Evolutionary conservation across 1,140 invertebrate species (phyloP).

Genomic region (Phthorimaea operculella): DNA sequence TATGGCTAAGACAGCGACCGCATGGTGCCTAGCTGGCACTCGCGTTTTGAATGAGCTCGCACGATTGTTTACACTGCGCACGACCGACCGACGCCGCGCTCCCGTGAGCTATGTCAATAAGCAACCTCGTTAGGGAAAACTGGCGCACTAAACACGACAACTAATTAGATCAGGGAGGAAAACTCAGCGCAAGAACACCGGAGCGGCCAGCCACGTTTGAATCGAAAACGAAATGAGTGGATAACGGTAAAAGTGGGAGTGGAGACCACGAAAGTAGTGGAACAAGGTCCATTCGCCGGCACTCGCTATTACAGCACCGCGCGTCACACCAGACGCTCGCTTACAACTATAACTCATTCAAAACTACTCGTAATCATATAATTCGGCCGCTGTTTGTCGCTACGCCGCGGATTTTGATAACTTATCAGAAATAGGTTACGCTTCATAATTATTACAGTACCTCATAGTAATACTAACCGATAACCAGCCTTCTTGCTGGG

Average conservation of each 20-base stretch:
- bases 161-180: slow-evolving; percentile 40
- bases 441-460: slow-evolving; percentile 12
- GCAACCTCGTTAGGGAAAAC: slow-evolving; percentile 23
- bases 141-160: slow-evolving; percentile 20
- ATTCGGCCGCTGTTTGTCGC: neutral
- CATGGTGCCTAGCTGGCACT: slow-evolving; percentile 64
- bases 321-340: slow-evolving; percentile 25
- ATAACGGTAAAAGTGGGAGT: slow-evolving; percentile 65
- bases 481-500: slow-evolving; percentile 36
- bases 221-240: slow-evolving; percentile 58
- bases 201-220: slow-evolving; percentile 40
- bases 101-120: slow-evolving; percentile 16
- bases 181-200: slow-evolving; percentile 21
- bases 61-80: slow-evolving; percentile 11
- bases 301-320: slow-evolving; percentile 51
- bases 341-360: neutral
- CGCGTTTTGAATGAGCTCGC: slow-evolving; percentile 2
- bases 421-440: slow-evolving; percentile 40
- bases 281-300: slow-evolving; percentile 41
- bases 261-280: slow-evolving; percentile 56
- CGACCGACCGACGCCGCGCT: slow-evolving; percentile 3
- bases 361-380: neutral
- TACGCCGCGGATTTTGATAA: slow-evolving; percentile 25
- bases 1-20: slow-evolving; percentile 51
- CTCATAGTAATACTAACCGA: slow-evolving; percentile 45